Evolutionary conservation across 2,888 invertebrate species (phyloP), one percentile per base, ranked within the genome.

Genomic region (Leptinotarsa rubiginosa): DNA sequence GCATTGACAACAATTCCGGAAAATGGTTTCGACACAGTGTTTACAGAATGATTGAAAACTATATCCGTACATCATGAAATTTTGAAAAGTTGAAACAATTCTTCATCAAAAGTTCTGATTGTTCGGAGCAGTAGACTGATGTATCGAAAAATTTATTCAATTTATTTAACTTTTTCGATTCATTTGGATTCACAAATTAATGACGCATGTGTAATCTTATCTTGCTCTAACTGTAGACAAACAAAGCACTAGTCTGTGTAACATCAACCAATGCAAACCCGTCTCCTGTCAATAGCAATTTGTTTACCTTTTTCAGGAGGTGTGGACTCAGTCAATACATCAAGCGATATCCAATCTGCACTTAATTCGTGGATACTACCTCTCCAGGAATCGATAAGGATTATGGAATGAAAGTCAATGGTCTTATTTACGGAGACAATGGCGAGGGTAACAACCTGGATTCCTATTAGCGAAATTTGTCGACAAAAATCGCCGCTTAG

Each of bases 381-480:
- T 18, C 12, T 41, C 41, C 41, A 41, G 7, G 18, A 56, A 56
- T 62, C 62, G 62, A 62, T 41, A 41, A n/a, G 62, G 31, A 31
- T 62, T 41, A 31, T n/a, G n/a, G n/a, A 31, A 62, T 31, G 22
- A 62, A 62, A 62, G 62, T 25, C 62, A 62, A 62, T n/a, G 62
- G n/a, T 62, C 62, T 31, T 31, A 62, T 41, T 62, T 62, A 31
- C 62, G 41, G 62, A 62, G 62, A 62, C 62, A 62, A 62, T 62
- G 62, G 31, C 31, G 25, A 56, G 62, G 62, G 15, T 62, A 41
- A 62, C n/a, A 41, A 62, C 62, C 62, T 62, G n/a, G 41, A 41
- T 31, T 62, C 41, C 62, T 62, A 62, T 62, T 62, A 62, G 41
- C 62, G 62, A 31, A 31, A 62, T 62, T 62, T 62, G 62, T 62